Evolutionary conservation across 2,113 vertebrate genomes (phyloP).

Genomic region (pig (Sus scrofa)): DNA sequence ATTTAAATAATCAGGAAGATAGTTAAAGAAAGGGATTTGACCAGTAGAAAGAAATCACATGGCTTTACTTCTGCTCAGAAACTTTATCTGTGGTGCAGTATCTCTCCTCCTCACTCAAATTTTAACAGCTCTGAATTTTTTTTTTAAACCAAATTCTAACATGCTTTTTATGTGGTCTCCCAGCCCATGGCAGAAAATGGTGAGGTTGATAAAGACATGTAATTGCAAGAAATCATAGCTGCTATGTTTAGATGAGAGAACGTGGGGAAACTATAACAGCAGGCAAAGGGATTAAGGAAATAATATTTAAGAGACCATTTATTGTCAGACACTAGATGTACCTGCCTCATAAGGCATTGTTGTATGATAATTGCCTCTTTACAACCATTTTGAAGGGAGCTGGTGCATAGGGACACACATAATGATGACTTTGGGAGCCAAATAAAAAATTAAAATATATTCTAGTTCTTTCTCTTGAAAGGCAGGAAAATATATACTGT

Average conservation of each 20-base stretch:
- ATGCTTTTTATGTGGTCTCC: background rate
- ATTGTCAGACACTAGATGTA: background rate
- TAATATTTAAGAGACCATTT: background rate
- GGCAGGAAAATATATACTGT: background rate
- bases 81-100: background rate
- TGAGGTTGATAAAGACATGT: background rate
- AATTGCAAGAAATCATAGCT: background rate
- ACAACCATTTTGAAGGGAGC: constrained; percentile 30
- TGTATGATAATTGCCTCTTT: constrained; percentile 29
- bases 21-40: background rate
- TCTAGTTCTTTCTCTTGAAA: background rate
- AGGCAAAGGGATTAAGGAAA: background rate
- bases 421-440: constrained; percentile 4
- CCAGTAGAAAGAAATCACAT: background rate
- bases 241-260: background rate
- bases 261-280: constrained; percentile 27
- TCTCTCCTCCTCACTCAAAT: background rate
- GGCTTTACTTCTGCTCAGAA: background rate
- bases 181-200: background rate
- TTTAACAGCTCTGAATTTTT: background rate
- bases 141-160: background rate
- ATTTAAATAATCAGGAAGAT: background rate
- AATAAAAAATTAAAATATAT: constrained; percentile 38
- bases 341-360: background rate
- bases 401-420: background rate